Conservation (phyloP, 2,113 vertebrate species). For the Gallinago paraguaiae region DNA sequence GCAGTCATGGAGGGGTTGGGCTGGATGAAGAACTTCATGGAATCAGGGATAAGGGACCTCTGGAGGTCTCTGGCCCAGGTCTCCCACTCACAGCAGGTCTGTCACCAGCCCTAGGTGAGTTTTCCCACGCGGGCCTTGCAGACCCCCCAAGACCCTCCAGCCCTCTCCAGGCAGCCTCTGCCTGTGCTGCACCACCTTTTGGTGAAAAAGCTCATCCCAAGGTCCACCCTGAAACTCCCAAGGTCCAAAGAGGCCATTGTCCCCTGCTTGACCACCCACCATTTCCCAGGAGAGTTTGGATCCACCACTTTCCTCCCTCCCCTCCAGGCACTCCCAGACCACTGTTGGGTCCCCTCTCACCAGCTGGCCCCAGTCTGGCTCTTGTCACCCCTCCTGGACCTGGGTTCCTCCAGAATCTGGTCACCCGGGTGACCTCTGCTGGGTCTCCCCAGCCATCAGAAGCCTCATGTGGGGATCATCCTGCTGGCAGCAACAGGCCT, state of each 20-base stretch:
- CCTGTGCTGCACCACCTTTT: background rate
- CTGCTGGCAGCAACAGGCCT: background rate
- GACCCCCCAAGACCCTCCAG: background rate
- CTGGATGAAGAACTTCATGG: rapidly evolving
- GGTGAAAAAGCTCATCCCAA: background rate
- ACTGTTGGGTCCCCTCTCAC: background rate
- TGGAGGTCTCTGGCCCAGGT: rapidly evolving
- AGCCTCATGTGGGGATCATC: rapidly evolving
- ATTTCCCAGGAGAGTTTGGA: no score
- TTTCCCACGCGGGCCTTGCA: background rate
- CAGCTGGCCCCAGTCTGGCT: background rate
- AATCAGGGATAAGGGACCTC: background rate
- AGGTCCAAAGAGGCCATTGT: rapidly evolving
- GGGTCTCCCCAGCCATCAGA: background rate
- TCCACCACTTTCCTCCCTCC: background rate
- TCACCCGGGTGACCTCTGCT: rapidly evolving
- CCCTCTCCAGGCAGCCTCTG: background rate
- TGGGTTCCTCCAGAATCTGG: background rate
- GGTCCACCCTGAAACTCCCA: background rate
- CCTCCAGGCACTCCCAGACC: background rate
- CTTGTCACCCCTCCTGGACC: rapidly evolving
- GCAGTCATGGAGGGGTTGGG: background rate
- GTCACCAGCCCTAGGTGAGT: background rate
- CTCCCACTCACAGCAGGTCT: background rate
- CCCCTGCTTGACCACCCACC: background rate